phyloP scores from a whole-genome alignment of 2,113 vertebrate genomes.

The Ahaetulla prasina region DNA sequence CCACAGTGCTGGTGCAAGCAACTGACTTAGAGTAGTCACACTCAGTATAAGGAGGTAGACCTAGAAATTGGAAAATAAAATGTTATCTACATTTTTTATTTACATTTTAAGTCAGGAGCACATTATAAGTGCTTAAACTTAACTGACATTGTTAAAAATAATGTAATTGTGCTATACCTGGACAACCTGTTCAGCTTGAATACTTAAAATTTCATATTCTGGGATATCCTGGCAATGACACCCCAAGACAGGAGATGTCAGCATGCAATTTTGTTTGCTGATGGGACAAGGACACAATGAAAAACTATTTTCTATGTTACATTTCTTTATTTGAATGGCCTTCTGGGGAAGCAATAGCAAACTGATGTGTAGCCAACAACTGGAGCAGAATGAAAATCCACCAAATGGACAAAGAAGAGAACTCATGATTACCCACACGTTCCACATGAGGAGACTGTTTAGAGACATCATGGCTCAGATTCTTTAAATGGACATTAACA shows the following conservation, averaged over 20 bases:
- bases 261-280: not conserved
- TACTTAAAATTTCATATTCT: not conserved
- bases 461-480: not conserved
- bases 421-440: not conserved
- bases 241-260: not conserved
- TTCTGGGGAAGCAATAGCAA: not conserved
- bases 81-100: conserved; percentile 22
- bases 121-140: not conserved
- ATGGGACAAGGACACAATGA: not conserved
- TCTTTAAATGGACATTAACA: not conserved
- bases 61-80: conserved; percentile 64
- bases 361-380: not conserved
- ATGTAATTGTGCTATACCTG: not conserved
- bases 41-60: conserved; percentile 94
- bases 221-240: not conserved
- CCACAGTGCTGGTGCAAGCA: conserved; percentile 92
- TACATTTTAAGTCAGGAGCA: not conserved
- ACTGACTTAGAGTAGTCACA: conserved; percentile 91
- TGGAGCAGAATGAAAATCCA: not conserved
- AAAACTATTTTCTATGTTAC: not conserved
- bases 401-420: not conserved
- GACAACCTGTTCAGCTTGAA: not conserved
- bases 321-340: not conserved
- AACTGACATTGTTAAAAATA: not conserved
- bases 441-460: not conserved